Base-by-base conservation (phyloP, 2,888 invertebrate genomes). In the Rhogogaster chlorosoma region DNA sequence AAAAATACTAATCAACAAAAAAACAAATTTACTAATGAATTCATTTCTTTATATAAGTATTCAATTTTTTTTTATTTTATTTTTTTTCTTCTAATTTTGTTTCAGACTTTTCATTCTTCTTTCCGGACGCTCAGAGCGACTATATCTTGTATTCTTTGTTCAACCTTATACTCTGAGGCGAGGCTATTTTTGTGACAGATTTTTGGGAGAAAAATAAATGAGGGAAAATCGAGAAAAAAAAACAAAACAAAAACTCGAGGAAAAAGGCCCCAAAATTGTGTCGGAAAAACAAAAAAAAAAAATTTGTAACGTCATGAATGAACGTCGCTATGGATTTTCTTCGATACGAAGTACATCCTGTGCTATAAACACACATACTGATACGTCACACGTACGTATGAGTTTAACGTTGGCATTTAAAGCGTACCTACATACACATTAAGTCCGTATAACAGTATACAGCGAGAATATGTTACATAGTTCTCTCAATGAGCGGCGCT, bases 121-220 rank as follows among this genome's bases (percentile, higher is more conserved):
- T 42, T 42, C 12, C 38, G 9, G 9, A 7, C 1, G 10, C 38
- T 9, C 9, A 38, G 9, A 38, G 9, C 38, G 38, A 38, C 38
- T 57, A n/a, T n/a, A n/a, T n/a, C n/a, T n/a, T n/a, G n/a, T 61
- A 61, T 36, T 70, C 70, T 70, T 70, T 70, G 32, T 70, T 70
- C 70, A 32, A 36, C 32, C n/a, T 15, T 32, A 22, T 9, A 12
- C 64, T 22, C 2, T 6, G 57, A 9, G 26, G 26, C 2, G 61
- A 9, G 9, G 61, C 26, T 61, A 61, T 61, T 61, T 61, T 61
- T 61, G 61, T 26, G 10, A n/a, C 61, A 26, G 61, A 61, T 61
- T 61, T 61, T 61, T 9, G 1, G 9, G 22, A 22, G 0, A 36
- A 70, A n/a, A 70, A 70, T 10, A n/a, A 64, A n/a, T 9, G 5